A percentile compares a stretch with the other conserved stretches of the same genome.
phyloP scores from a whole-genome alignment of 1,140 invertebrate genomes.

The Lasaia peninsularis region DNA sequence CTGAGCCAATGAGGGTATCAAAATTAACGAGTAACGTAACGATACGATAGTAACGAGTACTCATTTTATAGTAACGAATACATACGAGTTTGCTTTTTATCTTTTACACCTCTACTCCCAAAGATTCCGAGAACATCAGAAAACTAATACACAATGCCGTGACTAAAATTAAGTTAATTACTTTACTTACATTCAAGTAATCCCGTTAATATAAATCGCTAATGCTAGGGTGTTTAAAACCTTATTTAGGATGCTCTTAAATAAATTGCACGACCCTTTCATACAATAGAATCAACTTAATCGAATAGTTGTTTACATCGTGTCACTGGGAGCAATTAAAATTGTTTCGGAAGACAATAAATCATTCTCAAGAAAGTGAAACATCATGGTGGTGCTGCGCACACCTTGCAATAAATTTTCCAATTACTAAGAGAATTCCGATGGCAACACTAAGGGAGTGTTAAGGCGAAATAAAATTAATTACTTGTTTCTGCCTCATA shows the following conservation, averaged over 20 bases:
- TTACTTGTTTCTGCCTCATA: slow-evolving; percentile 32
- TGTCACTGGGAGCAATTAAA: slow-evolving; percentile 75
- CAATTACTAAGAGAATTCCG: slow-evolving; percentile 69
- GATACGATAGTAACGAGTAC: too few relatives aligned
- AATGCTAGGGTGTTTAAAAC: slow-evolving; percentile 34
- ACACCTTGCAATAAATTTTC: slow-evolving; percentile 74
- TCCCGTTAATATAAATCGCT: slow-evolving; percentile 25
- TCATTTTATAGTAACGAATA: too few relatives aligned
- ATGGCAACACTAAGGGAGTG: slow-evolving; percentile 29
- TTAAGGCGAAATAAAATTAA: slow-evolving; percentile 57
- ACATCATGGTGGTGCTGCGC: slow-evolving; percentile 61
- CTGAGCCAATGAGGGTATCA: too few relatives aligned
- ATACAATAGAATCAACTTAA: slow-evolving; percentile 73
- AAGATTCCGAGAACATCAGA: too few relatives aligned
- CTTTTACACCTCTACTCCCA: too few relatives aligned
- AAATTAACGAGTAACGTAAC: too few relatives aligned
- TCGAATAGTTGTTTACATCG: slow-evolving; percentile 76
- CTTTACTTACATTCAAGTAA: slow-evolving; percentile 40
- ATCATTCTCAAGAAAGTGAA: slow-evolving; percentile 73
- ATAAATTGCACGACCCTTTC: slow-evolving; percentile 57
- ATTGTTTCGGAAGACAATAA: slow-evolving; percentile 72
- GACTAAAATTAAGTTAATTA: background rate
- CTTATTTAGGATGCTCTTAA: slow-evolving; percentile 52
- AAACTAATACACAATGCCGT: too few relatives aligned
- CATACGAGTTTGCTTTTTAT: too few relatives aligned